These are phyloP conservation scores for Rhabdornis inornatus DNA, from an alignment of 2,113 vertebrate species.

Conservation along the genomic window DNA sequence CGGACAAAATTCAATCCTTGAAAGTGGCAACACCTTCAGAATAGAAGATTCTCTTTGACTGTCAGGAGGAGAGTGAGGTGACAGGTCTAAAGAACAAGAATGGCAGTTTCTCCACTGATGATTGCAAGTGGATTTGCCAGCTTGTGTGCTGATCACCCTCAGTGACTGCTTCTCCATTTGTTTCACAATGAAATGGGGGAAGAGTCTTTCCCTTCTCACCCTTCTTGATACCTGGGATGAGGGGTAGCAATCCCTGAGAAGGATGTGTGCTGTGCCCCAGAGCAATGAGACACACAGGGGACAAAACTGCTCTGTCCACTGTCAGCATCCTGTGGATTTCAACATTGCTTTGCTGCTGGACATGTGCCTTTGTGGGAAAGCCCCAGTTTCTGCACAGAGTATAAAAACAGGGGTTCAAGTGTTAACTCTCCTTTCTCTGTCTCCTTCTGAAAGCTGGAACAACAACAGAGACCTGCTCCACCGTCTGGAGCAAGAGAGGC, in stretches of 20 bases:
- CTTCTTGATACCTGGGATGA: background rate
- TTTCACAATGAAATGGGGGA: background rate
- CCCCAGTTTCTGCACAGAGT: background rate
- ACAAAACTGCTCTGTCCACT: background rate
- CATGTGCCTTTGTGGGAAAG: background rate
- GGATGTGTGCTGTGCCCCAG: background rate
- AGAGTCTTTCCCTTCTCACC: background rate
- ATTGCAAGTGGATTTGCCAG: background rate
- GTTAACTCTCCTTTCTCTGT: background rate
- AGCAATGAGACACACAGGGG: too few species aligned
- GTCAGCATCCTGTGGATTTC: background rate
- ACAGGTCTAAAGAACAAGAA: background rate
- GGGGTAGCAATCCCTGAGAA: background rate
- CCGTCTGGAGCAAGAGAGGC: slow-evolving; percentile 81
- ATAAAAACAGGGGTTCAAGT: background rate
- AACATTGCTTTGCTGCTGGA: background rate
- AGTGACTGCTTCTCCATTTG: background rate
- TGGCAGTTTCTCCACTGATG: background rate
- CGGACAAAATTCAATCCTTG: background rate
- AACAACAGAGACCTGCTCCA: slow-evolving; percentile 87
- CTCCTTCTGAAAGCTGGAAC: slow-evolving; percentile 69
- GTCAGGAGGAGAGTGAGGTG: too few species aligned
- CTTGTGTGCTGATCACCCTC: background rate
- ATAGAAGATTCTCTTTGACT: background rate
- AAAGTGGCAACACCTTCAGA: background rate